These are phyloP conservation scores for Trichogramma dendrolimi DNA, from an alignment of 2,888 invertebrate genomes.

Conservation along the genomic window DNA sequence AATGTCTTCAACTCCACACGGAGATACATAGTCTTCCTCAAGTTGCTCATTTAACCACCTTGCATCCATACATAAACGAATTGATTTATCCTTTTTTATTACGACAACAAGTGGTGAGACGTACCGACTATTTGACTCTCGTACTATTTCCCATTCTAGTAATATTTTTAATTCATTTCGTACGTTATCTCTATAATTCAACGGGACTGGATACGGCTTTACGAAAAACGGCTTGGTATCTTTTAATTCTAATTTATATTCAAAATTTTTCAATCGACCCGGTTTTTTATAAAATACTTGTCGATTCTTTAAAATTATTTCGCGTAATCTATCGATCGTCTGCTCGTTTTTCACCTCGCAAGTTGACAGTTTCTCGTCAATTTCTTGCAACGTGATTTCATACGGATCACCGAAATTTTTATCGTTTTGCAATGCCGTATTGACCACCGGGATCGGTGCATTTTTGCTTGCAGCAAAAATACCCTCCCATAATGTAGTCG, in stretches of 20 bases:
- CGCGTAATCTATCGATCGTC: neutral
- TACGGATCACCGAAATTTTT: neutral
- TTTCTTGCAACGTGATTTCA: neutral
- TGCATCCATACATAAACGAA: constrained; percentile 1
- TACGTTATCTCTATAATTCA: constrained; percentile 4
- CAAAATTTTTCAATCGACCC: too few relatives aligned
- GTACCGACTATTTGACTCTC: too few relatives aligned
- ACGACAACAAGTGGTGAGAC: constrained; percentile 8
- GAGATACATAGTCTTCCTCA: neutral
- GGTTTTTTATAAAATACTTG: neutral
- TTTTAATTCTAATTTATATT: neutral
- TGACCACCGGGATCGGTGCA: too few relatives aligned
- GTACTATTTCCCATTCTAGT: constrained; percentile 3
- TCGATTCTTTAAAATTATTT: neutral
- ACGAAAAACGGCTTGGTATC: neutral
- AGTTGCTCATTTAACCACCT: neutral
- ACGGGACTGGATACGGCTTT: constrained; percentile 7
- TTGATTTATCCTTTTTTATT: constrained; percentile 1
- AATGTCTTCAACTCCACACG: neutral
- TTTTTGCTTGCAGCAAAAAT: too few relatives aligned
- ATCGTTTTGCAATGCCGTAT: neutral
- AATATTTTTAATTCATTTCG: constrained; percentile 1
- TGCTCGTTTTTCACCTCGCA: neutral
- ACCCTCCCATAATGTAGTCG: too few relatives aligned
- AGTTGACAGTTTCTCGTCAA: neutral